These are phyloP conservation scores for Cryptoblepharus egeriae DNA, from an alignment of 2,797 vertebrate genomes.

Conservation along the genomic window DNA sequence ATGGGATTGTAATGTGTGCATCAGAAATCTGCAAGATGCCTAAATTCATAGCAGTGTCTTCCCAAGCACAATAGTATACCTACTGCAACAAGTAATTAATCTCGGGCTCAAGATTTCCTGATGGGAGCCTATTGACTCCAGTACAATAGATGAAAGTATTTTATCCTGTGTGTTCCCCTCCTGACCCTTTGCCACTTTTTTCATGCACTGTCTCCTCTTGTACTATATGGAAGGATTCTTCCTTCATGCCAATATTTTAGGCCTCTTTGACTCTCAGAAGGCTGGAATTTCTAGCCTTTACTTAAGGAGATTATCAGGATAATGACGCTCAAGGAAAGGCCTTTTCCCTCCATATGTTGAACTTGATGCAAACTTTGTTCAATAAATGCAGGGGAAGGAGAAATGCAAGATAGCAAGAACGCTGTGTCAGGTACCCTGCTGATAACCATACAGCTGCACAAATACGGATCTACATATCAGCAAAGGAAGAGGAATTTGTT, in stretches of 20 bases:
- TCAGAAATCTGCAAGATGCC: constrained; percentile 68
- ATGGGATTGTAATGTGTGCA: constrained; percentile 67
- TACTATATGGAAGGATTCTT: constrained; percentile 80
- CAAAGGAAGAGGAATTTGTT: not conserved
- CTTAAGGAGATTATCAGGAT: constrained; percentile 21
- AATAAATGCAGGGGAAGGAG: not conserved
- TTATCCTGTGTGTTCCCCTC: constrained; percentile 82
- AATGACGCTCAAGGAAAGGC: constrained; percentile 15
- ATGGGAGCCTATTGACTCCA: constrained; percentile 90
- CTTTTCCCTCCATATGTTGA: not conserved
- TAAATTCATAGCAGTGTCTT: constrained; percentile 66
- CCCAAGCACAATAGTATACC: constrained; percentile 74
- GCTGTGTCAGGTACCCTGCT: not conserved
- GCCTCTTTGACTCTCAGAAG: constrained; percentile 76
- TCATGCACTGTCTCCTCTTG: constrained; percentile 78
- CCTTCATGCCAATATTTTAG: constrained; percentile 83
- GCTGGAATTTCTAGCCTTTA: constrained; percentile 42
- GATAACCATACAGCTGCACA: not conserved
- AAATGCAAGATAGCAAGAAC: not conserved
- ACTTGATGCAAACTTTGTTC: not conserved
- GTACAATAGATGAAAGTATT: constrained; percentile 95
- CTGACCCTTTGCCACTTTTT: constrained; percentile 87
- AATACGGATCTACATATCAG: accelerated
- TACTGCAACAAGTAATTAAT: constrained; percentile 92
- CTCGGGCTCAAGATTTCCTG: constrained; percentile 85